Conservation (phyloP, 2,797 vertebrate species). For the Galago senegalensis region DNA sequence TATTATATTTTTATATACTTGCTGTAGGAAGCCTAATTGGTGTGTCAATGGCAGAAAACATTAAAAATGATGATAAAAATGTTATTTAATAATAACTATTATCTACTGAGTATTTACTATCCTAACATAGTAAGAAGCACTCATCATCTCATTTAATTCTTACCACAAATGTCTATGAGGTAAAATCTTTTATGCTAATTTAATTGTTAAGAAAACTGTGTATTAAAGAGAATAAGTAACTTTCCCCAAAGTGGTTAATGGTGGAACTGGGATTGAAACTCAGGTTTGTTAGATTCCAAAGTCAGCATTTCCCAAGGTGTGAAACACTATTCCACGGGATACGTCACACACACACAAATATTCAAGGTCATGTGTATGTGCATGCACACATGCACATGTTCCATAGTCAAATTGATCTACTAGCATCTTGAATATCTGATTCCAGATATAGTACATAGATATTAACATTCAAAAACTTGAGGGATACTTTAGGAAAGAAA, state of each 20-base stretch:
- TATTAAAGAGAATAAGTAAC: constrained; percentile 3
- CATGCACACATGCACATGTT: background rate
- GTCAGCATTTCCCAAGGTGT: background rate
- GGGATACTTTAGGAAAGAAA: constrained; percentile 8
- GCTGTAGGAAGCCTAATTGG: background rate
- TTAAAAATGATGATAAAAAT: constrained; percentile 32
- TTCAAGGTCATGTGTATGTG: background rate
- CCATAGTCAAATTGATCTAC: background rate
- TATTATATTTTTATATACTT: constrained; percentile 37
- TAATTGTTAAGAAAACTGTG: constrained; percentile 35
- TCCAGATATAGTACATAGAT: background rate
- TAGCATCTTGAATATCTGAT: constrained; percentile 10
- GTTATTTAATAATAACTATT: constrained; percentile 56
- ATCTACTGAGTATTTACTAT: constrained; percentile 21
- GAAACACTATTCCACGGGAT: background rate
- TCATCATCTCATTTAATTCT: constrained; percentile 53
- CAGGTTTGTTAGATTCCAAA: background rate
- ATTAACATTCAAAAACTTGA: background rate
- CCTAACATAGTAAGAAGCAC: background rate
- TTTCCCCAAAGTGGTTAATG: background rate
- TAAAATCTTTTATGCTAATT: background rate
- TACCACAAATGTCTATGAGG: background rate
- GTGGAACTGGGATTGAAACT: background rate
- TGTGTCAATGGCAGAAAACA: constrained; percentile 29
- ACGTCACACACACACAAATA: background rate